Base-by-base conservation (phyloP, 2,888 invertebrate genomes). In the Diarsia brunnea region DNA sequence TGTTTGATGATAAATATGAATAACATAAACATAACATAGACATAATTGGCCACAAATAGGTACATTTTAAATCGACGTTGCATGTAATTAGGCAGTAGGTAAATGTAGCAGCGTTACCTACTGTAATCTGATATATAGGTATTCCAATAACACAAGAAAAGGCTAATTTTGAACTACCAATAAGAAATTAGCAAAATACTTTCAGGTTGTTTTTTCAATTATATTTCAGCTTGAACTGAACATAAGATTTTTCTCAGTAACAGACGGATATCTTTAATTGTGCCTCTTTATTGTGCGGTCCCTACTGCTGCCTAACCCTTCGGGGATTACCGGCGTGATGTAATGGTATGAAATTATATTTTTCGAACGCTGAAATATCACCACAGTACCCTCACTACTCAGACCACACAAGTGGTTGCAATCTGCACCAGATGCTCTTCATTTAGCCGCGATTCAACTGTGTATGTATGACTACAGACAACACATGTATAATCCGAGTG, bases 351-450 rank as follows among this genome's bases (percentile, higher is more conserved):
- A 16, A 8, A n/a, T 14, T 14, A 66, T 38, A 19, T 67, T 38
- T 51, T 14, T 10, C 19, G 14, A n/a, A 10, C 31, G 4, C 14
- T 4, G 14, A 12, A 31, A 21, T 24, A 19, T 70, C 51, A 11
- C n/a, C 14, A 31, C 16, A 19, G n/a, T 16, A 14, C 31, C 27
- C 7, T 61, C 31, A 31, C 16, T 16, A 53, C 63, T 55, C 31
- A 8, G 0, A 31, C 24, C 71, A 31, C 55, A 27, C 47, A 79
- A 78, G 45, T 76, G 53, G 24, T 66, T 73, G 58, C 61, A 75
- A 69, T 72, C 60, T 70, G 75, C 58, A 64, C 61, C 78, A 86
- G 84, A 85, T 84, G 79, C 73, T 79, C 43, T 61, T n/a, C 69
- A 49, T 78, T 73, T 82, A 73, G 75, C 71, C 58, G 61, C 58